phyloP scores from a whole-genome alignment of 2,797 vertebrate species.

The Syndactyla subalaris region DNA sequence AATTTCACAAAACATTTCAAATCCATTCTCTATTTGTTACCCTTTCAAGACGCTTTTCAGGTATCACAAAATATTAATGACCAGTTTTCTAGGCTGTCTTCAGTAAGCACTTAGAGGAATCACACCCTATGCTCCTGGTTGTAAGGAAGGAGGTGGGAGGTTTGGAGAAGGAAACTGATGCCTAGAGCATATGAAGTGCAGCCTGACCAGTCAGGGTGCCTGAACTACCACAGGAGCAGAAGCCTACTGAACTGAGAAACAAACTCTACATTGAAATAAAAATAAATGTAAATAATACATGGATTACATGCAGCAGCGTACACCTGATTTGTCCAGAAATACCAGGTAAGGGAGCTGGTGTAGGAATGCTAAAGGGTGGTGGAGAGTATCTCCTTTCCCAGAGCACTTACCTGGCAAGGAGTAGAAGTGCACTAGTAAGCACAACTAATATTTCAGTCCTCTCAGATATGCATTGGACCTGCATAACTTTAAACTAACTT shows the following conservation, averaged over 20 bases:
- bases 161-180: neutral
- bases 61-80: neutral
- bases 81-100: neutral
- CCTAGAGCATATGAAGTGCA: neutral
- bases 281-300: neutral
- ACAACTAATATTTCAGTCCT: rapidly evolving
- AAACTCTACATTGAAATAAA: neutral
- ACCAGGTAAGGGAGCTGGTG: neutral
- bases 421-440: rapidly evolving
- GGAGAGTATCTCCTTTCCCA: neutral
- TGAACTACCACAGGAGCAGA: neutral
- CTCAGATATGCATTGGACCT: neutral
- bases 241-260: neutral
- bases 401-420: neutral
- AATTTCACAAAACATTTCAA: neutral
- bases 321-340: neutral
- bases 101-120: neutral
- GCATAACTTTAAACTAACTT: neutral
- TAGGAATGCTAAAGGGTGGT: neutral
- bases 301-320: neutral
- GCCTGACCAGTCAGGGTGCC: neutral
- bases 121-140: neutral
- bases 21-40: neutral
- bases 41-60: neutral
- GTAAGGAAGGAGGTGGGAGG: neutral